Evolutionary conservation across 2,888 invertebrate species (phyloP).

Genomic region (Priocnemis perturbator): DNA sequence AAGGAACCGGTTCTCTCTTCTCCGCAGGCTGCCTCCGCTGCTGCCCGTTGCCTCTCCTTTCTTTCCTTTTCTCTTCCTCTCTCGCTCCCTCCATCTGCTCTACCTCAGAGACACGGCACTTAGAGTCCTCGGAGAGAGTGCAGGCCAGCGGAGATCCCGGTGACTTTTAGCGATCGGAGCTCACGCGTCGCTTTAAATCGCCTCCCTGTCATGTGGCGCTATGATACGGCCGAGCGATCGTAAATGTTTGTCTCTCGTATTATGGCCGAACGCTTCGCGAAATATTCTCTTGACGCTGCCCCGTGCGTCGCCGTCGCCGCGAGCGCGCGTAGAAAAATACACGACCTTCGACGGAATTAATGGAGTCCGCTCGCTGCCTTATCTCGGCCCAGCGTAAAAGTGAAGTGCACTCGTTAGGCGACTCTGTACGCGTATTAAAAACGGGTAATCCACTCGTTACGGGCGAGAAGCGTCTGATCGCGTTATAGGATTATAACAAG

Average conservation of each 20-base stretch:
- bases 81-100: conserved; percentile 14
- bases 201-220: conserved; percentile 38
- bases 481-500: no score
- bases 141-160: conserved; percentile 53
- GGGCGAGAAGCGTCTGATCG: no score
- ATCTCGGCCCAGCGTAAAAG: neutral
- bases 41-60: conserved; percentile 39
- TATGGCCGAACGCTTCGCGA: conserved; percentile 6
- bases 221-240: conserved; percentile 26
- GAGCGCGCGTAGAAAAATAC: neutral
- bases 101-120: conserved; percentile 54
- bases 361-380: conserved; percentile 16
- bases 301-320: neutral
- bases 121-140: conserved; percentile 59
- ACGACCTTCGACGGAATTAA: neutral
- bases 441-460: no score
- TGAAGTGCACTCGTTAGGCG: no score
- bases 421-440: no score
- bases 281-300: neutral
- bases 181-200: conserved; percentile 47
- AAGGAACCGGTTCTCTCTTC: conserved; percentile 69
- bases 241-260: conserved; percentile 6
- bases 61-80: conserved; percentile 16
- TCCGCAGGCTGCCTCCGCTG: conserved; percentile 53
- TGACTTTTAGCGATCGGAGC: conserved; percentile 56